A percentile compares a stretch with the other conserved stretches of the same genome.
phyloP scores from a whole-genome alignment of 2,888 invertebrate species.

The Escarpia spicata region DNA sequence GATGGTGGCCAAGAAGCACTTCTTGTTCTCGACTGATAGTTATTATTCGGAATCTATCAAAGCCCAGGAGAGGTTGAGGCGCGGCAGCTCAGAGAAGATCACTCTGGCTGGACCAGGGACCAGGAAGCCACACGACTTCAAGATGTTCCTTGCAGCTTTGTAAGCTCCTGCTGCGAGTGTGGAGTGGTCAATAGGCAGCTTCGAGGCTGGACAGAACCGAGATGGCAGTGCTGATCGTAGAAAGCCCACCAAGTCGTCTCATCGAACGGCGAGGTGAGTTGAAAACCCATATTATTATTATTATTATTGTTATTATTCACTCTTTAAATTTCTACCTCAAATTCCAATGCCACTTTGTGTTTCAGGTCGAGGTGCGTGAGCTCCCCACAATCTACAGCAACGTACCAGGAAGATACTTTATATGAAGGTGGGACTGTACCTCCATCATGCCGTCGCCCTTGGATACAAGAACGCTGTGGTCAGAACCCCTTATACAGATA shows the following conservation, averaged over 20 bases:
- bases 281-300: background rate
- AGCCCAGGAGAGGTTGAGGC: conserved; percentile 30
- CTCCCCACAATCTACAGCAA: conserved; percentile 23
- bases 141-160: conserved; percentile 24
- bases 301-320: background rate
- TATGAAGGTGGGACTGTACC: conserved; percentile 23
- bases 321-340: conserved; percentile 8
- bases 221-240: conserved; percentile 25
- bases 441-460: conserved; percentile 17
- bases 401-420: conserved; percentile 25
- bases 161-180: conserved; percentile 24
- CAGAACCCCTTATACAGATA: no score
- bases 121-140: conserved; percentile 29
- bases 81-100: no score
- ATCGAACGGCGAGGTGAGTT: conserved; percentile 25
- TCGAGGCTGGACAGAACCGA: background rate
- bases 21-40: conserved; percentile 30
- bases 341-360: background rate
- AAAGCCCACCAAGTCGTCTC: no score
- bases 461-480: conserved; percentile 21
- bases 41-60: conserved; percentile 31
- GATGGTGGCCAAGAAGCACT: conserved; percentile 34
- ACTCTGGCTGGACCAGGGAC: conserved; percentile 28
- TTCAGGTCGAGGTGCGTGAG: conserved; percentile 26
- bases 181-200: conserved; percentile 18